Conservation (phyloP, 2,113 vertebrate genomes). For the Brienomyrus longianalis region DNA sequence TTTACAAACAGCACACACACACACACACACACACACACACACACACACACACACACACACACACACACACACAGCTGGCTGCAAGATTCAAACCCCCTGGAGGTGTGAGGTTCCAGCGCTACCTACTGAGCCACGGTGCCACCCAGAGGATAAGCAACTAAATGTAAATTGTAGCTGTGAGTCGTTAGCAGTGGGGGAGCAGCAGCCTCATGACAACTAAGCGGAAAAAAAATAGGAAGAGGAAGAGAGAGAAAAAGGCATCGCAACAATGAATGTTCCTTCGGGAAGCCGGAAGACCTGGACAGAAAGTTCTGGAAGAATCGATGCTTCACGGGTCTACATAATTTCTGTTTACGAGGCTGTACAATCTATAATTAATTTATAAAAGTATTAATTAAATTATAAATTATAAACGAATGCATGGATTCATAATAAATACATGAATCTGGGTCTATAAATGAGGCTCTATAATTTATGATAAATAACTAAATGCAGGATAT, state of each 20-base stretch:
- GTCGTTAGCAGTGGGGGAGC: background rate
- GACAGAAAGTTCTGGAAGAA: background rate
- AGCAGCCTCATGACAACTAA: background rate
- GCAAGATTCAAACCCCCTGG: background rate
- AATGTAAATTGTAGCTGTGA: background rate
- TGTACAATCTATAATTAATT: background rate
- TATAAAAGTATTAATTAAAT: background rate
- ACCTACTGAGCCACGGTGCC: background rate
- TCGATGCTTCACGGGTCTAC: background rate
- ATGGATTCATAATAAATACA: background rate
- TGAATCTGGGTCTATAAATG: background rate
- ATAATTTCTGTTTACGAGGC: background rate
- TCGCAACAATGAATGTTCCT: background rate
- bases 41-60: background rate
- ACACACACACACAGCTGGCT: background rate
- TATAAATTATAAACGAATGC: background rate
- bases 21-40: no score
- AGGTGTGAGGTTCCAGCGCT: background rate
- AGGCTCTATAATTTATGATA: background rate
- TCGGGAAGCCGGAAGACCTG: background rate
- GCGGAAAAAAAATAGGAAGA: background rate
- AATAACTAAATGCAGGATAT: background rate
- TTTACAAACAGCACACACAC: background rate
- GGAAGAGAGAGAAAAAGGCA: background rate
- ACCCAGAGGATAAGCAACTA: background rate